Conservation (phyloP, 2,113 vertebrate species). For the Orientallactaga bullata region DNA sequence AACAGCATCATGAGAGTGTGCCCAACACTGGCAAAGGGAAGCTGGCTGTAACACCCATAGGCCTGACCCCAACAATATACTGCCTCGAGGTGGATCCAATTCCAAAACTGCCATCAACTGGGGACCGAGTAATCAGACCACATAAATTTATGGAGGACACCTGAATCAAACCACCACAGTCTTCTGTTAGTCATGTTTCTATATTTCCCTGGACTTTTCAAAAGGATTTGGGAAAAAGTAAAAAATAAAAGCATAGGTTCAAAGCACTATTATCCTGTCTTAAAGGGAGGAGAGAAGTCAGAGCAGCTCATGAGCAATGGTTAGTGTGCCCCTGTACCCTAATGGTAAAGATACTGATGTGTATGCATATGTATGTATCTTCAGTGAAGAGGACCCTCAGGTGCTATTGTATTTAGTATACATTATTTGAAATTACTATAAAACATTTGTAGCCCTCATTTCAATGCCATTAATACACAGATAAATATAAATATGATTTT, state of each 20-base stretch:
- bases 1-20: too few relatives aligned
- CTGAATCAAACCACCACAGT: too few relatives aligned
- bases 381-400: neutral
- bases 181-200: neutral
- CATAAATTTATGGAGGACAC: too few relatives aligned
- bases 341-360: neutral
- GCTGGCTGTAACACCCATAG: too few relatives aligned
- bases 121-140: too few relatives aligned
- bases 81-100: too few relatives aligned
- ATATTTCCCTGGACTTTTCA: neutral
- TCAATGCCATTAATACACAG: neutral
- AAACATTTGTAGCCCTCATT: neutral
- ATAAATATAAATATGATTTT: conserved; percentile 2
- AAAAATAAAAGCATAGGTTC: neutral
- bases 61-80: too few relatives aligned
- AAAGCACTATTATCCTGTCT: neutral
- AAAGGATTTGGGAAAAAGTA: neutral
- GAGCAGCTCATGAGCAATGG: neutral
- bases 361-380: neutral
- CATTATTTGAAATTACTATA: neutral
- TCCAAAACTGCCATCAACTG: too few relatives aligned
- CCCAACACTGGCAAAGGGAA: too few relatives aligned
- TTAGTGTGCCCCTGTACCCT: neutral
- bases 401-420: neutral
- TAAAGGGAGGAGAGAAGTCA: neutral